Evolutionary conservation across 2,888 invertebrate genomes (phyloP), one percentile per base, ranked within the genome.

Genomic region (Nineta flava): DNA sequence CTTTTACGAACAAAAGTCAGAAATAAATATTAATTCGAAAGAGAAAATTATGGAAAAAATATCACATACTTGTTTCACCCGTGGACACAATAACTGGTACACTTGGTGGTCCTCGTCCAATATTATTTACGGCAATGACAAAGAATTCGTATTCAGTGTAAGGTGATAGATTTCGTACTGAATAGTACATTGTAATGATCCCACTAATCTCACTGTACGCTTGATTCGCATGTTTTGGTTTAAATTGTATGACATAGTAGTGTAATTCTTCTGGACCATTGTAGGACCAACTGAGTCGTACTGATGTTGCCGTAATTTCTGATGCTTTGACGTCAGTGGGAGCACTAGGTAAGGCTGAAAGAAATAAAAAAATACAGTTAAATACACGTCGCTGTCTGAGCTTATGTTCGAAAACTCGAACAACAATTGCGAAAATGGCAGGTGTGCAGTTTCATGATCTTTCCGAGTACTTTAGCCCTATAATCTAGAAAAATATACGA

Each of bases 121-220:
- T 87, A 67, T 83, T 85, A 74, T 95, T 97, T 49, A 91, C 91
- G 19, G 94, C 95, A 58, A 92, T 86, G 56, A 97, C 92, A 66
- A 85, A 87, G 76, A 97, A 88, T 69, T 95, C 93, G 70, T 97
- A 97, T 66, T 90, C 90, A 5, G 94, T 94, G 70, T 91, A 94
- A 1, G 96, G 93, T 54, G 90, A 88, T 53, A 95, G 75, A 57
- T 82, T 85, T 50, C 88, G 80, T 49, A 96, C 87, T 40, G 87
- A 86, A 69, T 93, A 92, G 70, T 88, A 91, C 76, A 87, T 87
- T 44, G 91, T 87, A 61, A 88, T 88, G 60, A 94, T 90, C 51
- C 93, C 92, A 52, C 87, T 87, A 62, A 93, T 91, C 69, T 94
- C 93, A 60, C 87, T 85, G 72, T 83, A 93, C 44, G 91, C 88